Conservation (phyloP, 2,113 vertebrate genomes). For the Balaenoptera acutorostrata region DNA sequence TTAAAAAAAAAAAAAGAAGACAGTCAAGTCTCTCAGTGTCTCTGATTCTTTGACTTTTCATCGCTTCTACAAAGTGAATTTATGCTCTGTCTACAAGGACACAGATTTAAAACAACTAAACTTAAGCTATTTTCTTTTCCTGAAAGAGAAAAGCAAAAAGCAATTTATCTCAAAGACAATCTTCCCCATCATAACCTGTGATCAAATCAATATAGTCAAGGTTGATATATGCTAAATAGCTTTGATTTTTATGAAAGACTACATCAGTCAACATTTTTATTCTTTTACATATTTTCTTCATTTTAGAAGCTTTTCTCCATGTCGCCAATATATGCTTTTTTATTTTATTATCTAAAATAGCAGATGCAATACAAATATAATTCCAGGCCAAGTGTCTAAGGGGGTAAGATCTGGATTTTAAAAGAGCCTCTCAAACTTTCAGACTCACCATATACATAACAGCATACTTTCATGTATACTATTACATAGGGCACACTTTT, state of each 20-base stretch:
- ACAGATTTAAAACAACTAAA: background rate
- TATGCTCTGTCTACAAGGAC: background rate
- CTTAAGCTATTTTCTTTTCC: background rate
- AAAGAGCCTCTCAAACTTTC: background rate
- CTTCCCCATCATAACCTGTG: background rate
- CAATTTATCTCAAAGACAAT: slow-evolving; percentile 11
- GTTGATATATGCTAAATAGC: background rate
- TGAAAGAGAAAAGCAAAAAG: background rate
- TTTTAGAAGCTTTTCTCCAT: background rate
- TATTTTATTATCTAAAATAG: background rate
- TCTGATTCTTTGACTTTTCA: background rate
- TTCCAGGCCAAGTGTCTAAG: background rate
- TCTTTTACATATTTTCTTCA: background rate
- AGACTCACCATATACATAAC: background rate
- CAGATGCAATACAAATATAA: background rate
- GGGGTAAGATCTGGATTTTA: background rate
- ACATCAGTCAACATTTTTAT: background rate
- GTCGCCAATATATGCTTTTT: background rate
- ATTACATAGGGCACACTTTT: background rate
- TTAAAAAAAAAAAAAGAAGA: background rate
- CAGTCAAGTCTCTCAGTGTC: background rate
- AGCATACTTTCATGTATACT: background rate
- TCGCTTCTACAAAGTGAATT: background rate
- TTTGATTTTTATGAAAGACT: slow-evolving; percentile 9
- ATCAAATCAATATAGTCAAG: background rate